Base-by-base conservation (phyloP, 2,113 vertebrate genomes). In the Fregetta grallaria region DNA sequence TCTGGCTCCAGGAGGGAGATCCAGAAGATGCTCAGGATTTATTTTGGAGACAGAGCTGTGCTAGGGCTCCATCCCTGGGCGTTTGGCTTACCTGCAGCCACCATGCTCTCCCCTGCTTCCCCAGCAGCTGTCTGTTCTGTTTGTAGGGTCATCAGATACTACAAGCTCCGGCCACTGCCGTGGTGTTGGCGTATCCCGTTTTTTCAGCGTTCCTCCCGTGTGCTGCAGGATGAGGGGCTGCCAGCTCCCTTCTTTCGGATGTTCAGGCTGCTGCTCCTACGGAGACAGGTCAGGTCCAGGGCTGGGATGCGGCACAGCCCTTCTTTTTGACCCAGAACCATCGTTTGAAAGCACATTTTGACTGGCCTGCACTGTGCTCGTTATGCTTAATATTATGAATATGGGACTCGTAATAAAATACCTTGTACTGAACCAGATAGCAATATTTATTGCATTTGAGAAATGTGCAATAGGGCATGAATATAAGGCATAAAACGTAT, bases 401-500 rank as follows among this genome's bases (percentile, higher is more conserved):
- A 42, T 86, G 71, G 89, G 61, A 88, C 26, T 87, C 18, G 1
- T 73, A 84, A 90, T 68, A 74, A 92, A 84, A 84, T 53, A 44
- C 63, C 79, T 92, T 93, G 73, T 87, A 63, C 71, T 76, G 63
- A 96, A 81, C 36, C 14, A 93, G 90, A 72, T 59, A 95, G 95
- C 96, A 96, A 77, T 94, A 97, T 84, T 91, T 91, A 63, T 29
- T 94, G 90, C 91, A 49, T 77, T 80, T 13, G 36, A 95, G 88
- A 81, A 95, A 74, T 88, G 97, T 97, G 95, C 96, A 97, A 63
- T 72, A 96, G 95, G 85, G 91, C 86, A 61, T 94, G 86, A 70
- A 85, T 82, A 93, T 68, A 68, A 93, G 91, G 83, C 49, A 23
- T 90, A 23, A 87, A 86, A 83, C 7, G 2, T 53, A 61, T 21